These are phyloP conservation scores for Manis pentadactyla DNA, from an alignment of 2,797 vertebrate species.

Conservation along the genomic window DNA sequence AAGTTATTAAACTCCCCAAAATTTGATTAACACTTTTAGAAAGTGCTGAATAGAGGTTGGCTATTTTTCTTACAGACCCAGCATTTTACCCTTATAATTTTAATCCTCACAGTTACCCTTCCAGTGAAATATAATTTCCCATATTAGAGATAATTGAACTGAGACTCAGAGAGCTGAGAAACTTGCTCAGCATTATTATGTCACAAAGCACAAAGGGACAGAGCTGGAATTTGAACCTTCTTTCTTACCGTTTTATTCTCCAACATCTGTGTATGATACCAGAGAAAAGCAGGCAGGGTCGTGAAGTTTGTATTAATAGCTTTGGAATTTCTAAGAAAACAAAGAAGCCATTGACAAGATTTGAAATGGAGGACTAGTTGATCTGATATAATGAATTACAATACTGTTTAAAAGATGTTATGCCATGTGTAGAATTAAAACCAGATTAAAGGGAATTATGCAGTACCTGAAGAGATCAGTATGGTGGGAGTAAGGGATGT, in stretches of 20 bases:
- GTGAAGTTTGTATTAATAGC: neutral
- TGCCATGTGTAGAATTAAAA: neutral
- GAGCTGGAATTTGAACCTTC: neutral
- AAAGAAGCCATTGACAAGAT: neutral
- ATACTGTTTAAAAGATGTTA: neutral
- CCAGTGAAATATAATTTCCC: neutral
- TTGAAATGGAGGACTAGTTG: neutral
- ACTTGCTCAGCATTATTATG: neutral
- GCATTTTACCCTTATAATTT: neutral
- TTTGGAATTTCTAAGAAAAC: neutral
- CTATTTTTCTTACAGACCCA: neutral
- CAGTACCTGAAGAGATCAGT: neutral
- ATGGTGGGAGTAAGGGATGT: neutral
- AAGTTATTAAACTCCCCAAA: neutral
- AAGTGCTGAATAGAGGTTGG: neutral
- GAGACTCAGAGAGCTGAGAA: neutral
- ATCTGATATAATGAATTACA: neutral
- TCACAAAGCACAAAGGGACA: neutral
- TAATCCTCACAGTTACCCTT: neutral
- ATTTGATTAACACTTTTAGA: neutral
- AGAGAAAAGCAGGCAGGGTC: neutral
- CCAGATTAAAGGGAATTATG: neutral
- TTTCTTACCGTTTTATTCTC: neutral
- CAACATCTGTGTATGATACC: accelerated
- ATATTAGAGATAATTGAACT: neutral